Conservation (phyloP, 2,113 vertebrate species). For the Chelonoidis abingdonii region DNA sequence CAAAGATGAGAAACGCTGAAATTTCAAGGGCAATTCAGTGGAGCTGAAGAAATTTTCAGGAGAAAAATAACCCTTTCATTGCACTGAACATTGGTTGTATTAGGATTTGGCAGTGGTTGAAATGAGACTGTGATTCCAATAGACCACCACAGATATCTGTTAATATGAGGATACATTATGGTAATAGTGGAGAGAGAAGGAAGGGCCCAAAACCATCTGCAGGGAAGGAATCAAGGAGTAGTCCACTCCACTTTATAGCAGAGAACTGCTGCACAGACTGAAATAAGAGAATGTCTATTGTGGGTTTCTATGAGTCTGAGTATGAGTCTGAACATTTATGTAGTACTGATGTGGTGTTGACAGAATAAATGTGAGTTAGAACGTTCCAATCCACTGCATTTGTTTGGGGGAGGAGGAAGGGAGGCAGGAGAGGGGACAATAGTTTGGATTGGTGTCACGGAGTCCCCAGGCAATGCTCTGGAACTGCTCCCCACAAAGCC, state of each 20-base stretch:
- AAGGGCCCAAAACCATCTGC: not conserved
- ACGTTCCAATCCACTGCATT: not conserved
- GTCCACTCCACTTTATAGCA: not conserved
- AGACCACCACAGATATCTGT: not conserved
- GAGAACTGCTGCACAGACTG: not conserved
- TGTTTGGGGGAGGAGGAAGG: not conserved
- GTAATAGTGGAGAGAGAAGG: not conserved
- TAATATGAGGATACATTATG: not conserved
- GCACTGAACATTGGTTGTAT: not conserved
- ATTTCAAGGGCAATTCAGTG: not conserved
- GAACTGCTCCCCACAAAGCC: too few relatives aligned
- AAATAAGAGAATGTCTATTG: not conserved
- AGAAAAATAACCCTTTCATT: not conserved
- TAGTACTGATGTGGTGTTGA: not conserved
- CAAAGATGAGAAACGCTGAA: not conserved
- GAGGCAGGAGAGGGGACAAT: not conserved
- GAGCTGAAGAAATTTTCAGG: not conserved
- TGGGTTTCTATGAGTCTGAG: not conserved
- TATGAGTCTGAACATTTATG: not conserved
- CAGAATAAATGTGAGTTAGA: not conserved
- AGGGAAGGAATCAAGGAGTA: not conserved
- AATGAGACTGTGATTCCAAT: not conserved
- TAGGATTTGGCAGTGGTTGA: not conserved
- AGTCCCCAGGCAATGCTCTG: too few relatives aligned
- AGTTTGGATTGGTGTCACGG: not conserved